phyloP scores from a whole-genome alignment of 2,113 vertebrate genomes.

The Centropus bengalensis region DNA sequence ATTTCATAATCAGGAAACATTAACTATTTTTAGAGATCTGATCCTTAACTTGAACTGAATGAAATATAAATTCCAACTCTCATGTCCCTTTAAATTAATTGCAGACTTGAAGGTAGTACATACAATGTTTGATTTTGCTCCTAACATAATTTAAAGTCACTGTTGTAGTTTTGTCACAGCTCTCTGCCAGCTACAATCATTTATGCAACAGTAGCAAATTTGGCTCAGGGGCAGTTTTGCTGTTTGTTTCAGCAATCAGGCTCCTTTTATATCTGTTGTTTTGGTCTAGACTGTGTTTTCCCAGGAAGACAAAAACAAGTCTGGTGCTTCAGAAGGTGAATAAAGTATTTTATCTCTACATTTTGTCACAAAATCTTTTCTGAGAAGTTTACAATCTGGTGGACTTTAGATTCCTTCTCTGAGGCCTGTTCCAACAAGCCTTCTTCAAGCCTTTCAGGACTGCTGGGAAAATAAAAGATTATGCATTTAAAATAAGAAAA shows the following conservation, averaged over 20 bases:
- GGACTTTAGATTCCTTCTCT: not conserved
- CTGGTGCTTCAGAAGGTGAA: not conserved
- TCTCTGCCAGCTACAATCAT: not conserved
- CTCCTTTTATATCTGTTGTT: not conserved
- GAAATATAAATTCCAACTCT: not conserved
- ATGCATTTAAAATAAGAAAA: not conserved
- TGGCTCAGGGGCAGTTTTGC: not conserved
- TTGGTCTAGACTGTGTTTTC: not conserved
- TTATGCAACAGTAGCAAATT: not conserved
- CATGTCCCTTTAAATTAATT: conserved; percentile 11
- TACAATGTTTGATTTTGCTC: conserved; percentile 35
- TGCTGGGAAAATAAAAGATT: not conserved
- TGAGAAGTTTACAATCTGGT: not conserved
- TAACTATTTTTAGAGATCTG: not conserved
- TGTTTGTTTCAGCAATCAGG: not conserved
- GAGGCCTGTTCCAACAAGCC: not conserved
- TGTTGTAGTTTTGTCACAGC: conserved; percentile 33
- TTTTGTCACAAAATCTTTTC: not conserved
- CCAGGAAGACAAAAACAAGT: not conserved
- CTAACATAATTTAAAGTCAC: conserved; percentile 32
- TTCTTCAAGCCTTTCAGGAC: not conserved
- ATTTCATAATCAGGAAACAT: not conserved
- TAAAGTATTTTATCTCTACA: not conserved
- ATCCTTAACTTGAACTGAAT: conserved; percentile 17
- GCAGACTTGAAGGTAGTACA: not conserved